Evolutionary conservation across 2,888 invertebrate species (phyloP).

Genomic region (Neoaliturus tenellus): DNA sequence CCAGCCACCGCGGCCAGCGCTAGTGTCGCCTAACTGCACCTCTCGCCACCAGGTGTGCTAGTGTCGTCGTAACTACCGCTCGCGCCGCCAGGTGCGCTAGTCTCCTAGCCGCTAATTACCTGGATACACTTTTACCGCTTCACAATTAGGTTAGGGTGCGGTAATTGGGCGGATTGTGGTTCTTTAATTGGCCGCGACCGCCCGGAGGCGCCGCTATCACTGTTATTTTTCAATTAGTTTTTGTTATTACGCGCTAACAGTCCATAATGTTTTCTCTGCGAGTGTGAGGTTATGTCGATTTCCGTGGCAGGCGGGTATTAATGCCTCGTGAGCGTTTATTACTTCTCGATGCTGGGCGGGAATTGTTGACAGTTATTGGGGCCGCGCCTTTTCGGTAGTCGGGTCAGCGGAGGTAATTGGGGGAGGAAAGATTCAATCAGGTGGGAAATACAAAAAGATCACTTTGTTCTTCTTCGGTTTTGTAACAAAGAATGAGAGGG

Average conservation of each 20-base stretch:
- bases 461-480: no score
- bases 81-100: conserved; percentile 23
- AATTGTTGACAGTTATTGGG: conserved; percentile 21
- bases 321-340: conserved; percentile 17
- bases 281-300: conserved; percentile 35
- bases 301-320: conserved; percentile 25
- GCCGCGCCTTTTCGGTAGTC: conserved; percentile 15
- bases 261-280: conserved; percentile 32
- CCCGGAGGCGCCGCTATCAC: conserved; percentile 27
- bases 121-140: conserved; percentile 35
- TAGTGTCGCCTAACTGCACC: background rate
- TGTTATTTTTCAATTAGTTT: conserved; percentile 53
- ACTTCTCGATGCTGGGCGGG: background rate
- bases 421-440: no score
- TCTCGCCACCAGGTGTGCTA: background rate
- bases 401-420: background rate
- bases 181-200: conserved; percentile 34
- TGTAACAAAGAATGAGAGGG: no score
- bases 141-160: conserved; percentile 23
- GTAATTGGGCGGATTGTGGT: conserved; percentile 36
- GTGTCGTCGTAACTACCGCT: background rate
- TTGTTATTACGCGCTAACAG: conserved; percentile 45
- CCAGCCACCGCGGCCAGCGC: background rate
- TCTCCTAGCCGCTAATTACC: conserved; percentile 24
- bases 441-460: background rate